Conservation (phyloP, 2,888 invertebrate species). For the Leptinotarsa rubiginosa region DNA sequence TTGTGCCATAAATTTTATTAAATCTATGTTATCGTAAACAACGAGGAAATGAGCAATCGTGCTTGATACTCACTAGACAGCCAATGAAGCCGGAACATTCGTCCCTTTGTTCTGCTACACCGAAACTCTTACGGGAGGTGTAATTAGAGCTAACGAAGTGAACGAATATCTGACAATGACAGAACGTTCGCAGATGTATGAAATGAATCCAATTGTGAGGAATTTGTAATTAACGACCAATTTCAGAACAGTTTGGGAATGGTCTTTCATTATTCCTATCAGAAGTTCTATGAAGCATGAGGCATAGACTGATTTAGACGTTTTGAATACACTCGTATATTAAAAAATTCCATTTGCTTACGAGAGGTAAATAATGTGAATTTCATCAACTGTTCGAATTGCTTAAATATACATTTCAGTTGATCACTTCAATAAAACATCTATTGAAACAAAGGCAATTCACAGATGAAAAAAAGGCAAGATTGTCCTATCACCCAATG, state of each 20-base stretch:
- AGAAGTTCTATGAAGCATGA: too few relatives aligned
- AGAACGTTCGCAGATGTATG: not conserved
- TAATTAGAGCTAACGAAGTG: slow-evolving; percentile 14
- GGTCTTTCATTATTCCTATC: too few relatives aligned
- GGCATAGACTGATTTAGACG: too few relatives aligned
- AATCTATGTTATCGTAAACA: slow-evolving; percentile 14
- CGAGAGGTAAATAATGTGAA: too few relatives aligned
- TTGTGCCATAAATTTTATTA: slow-evolving; percentile 17
- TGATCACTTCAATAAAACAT: too few relatives aligned
- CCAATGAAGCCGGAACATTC: not conserved
- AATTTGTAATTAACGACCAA: not conserved
- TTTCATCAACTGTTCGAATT: too few relatives aligned
- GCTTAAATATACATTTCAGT: too few relatives aligned
- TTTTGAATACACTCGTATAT: too few relatives aligned
- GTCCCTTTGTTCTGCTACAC: slow-evolving; percentile 2
- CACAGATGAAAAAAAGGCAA: too few relatives aligned
- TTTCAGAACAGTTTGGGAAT: not conserved
- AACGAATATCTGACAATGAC: slow-evolving; percentile 8
- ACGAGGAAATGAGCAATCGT: slow-evolving; percentile 12
- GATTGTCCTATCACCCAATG: too few relatives aligned
- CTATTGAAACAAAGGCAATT: too few relatives aligned
- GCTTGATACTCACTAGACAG: slow-evolving; percentile 3
- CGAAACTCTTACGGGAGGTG: not conserved
- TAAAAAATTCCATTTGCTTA: too few relatives aligned
- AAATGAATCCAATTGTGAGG: slow-evolving; percentile 2